phyloP scores from a whole-genome alignment of 1,140 invertebrate species.

The Scaptomyza hsui region DNA sequence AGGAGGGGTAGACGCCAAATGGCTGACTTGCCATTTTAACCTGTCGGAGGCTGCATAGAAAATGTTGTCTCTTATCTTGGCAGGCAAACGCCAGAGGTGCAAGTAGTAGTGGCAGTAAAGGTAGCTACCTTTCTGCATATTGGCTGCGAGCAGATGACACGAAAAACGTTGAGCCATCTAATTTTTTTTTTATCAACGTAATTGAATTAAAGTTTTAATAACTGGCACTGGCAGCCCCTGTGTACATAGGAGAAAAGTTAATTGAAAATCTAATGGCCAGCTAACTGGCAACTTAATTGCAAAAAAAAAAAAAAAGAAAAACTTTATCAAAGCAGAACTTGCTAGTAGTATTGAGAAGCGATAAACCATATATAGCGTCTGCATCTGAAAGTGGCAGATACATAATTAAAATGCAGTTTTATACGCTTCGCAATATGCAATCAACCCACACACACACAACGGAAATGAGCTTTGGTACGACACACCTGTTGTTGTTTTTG shows the following conservation, averaged over 20 bases:
- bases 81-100: slow-evolving; percentile 19
- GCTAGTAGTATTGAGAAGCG: slow-evolving; percentile 2
- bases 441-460: background rate
- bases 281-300: slow-evolving; percentile 42
- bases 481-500: slow-evolving; percentile 7
- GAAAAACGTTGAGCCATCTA: slow-evolving; percentile 50
- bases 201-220: slow-evolving; percentile 81
- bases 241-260: slow-evolving; percentile 57
- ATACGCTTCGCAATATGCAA: background rate
- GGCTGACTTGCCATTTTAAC: slow-evolving; percentile 47
- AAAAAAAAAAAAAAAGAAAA: background rate
- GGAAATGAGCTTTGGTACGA: background rate
- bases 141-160: slow-evolving; percentile 55
- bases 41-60: slow-evolving; percentile 44
- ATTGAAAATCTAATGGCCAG: slow-evolving; percentile 67
- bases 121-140: slow-evolving; percentile 18
- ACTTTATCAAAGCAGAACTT: slow-evolving; percentile 27
- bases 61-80: slow-evolving; percentile 50
- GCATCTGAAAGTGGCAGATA: slow-evolving; percentile 4
- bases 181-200: slow-evolving; percentile 58
- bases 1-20: slow-evolving; percentile 12
- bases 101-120: background rate
- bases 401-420: slow-evolving; percentile 17
- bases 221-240: slow-evolving; percentile 39
- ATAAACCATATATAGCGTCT: background rate